Conservation (phyloP, 2,113 vertebrate genomes). For the Calidris pugnax region DNA sequence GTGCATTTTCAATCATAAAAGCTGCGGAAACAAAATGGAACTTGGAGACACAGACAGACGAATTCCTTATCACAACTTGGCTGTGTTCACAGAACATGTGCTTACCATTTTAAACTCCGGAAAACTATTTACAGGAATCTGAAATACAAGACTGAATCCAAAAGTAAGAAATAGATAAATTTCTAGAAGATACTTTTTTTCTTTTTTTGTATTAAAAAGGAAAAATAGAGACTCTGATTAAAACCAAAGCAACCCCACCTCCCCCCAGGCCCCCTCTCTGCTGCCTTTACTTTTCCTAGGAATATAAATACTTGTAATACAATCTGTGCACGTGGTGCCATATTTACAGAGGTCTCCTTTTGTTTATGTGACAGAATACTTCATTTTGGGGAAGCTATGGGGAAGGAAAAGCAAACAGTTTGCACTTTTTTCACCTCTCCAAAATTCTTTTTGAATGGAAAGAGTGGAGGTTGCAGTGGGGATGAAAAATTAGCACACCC, state of each 20-base stretch:
- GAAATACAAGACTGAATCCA: constrained; percentile 7
- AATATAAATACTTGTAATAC: constrained; percentile 24
- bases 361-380: background rate
- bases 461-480: background rate
- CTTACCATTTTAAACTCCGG: constrained; percentile 47
- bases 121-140: constrained; percentile 40
- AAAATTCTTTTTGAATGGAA: background rate
- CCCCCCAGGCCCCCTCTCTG: rapidly evolving
- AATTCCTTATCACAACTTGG: constrained; percentile 63
- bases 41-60: constrained; percentile 28
- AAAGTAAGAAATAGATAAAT: constrained; percentile 37
- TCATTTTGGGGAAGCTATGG: background rate
- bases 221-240: constrained; percentile 21
- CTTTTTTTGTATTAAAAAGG: background rate
- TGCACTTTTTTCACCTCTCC: background rate
- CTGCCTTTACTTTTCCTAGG: background rate
- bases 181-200: background rate
- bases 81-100: constrained; percentile 49
- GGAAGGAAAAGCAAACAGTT: background rate
- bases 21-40: constrained; percentile 62
- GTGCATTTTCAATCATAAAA: constrained; percentile 61
- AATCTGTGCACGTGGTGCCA: background rate
- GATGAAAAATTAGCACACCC: background rate
- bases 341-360: background rate
- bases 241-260: background rate